These are phyloP conservation scores for Plecotus auritus DNA, from an alignment of 2,113 vertebrate species.

Conservation along the genomic window DNA sequence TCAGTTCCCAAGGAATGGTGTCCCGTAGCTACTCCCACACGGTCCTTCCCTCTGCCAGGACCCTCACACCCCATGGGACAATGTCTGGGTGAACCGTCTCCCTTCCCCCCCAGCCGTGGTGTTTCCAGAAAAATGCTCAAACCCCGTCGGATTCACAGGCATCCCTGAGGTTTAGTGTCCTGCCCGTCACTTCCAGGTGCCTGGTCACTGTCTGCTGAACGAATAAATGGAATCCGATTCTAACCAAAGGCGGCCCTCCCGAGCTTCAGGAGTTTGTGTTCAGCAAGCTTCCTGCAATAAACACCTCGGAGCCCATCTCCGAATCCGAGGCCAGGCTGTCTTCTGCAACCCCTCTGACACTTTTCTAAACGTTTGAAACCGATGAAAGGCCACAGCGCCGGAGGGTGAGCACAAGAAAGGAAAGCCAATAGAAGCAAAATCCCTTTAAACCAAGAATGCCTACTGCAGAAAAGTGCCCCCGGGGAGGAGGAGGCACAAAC, in stretches of 20 bases:
- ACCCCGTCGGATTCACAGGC: background rate
- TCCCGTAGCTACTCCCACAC: background rate
- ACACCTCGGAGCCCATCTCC: background rate
- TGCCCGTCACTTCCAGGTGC: background rate
- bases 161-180: background rate
- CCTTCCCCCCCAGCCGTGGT: background rate
- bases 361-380: background rate
- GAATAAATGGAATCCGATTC: background rate
- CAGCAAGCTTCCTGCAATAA: background rate
- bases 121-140: too few species aligned
- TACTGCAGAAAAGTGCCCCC: background rate
- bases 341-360: background rate
- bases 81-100: background rate
- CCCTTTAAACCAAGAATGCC: background rate
- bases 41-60: background rate
- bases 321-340: background rate
- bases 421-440: background rate
- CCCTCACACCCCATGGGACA: rapidly evolving
- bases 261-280: background rate
- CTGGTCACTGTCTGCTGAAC: background rate
- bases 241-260: background rate
- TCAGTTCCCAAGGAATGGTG: background rate
- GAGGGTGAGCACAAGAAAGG: background rate
- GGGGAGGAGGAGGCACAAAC: background rate
- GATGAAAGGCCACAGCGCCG: background rate